Percentiles rank a stretch among this genome's conserved stretches.
phyloP scores from a whole-genome alignment of 2,113 vertebrate genomes.

The Thalassarche chlororhynchos region DNA sequence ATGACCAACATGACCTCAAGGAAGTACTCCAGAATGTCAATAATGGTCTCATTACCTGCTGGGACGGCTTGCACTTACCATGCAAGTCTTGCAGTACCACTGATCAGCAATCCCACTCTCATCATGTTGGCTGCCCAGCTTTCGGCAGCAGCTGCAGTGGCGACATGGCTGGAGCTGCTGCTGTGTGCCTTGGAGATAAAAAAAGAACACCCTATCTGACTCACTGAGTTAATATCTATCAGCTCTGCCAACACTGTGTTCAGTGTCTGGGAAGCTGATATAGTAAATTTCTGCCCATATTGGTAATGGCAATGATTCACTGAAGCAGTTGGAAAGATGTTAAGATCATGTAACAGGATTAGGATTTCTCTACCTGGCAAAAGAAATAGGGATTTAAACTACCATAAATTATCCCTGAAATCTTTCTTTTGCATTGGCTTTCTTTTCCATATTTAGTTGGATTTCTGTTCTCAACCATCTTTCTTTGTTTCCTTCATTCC shows the following conservation, averaged over 20 bases:
- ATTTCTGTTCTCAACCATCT: not conserved
- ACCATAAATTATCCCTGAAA: conserved; percentile 21
- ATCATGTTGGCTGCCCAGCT: not conserved
- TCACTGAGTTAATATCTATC: conserved; percentile 60
- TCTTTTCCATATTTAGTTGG: conserved; percentile 31
- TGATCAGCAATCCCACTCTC: not conserved
- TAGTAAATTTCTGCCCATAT: conserved; percentile 67
- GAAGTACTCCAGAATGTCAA: not conserved
- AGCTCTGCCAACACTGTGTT: conserved; percentile 63
- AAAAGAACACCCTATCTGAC: conserved; percentile 61
- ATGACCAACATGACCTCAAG: not conserved
- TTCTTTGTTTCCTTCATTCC: not conserved
- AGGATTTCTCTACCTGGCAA: conserved; percentile 58
- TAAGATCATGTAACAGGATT: conserved; percentile 58
- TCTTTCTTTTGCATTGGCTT: conserved; percentile 13
- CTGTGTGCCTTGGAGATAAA: conserved; percentile 59
- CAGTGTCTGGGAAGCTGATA: conserved; percentile 75
- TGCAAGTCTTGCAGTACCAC: not conserved
- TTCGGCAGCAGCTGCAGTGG: conserved; percentile 6
- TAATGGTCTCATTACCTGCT: not conserved
- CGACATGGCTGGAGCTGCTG: conserved; percentile 25
- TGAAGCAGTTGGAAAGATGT: conserved; percentile 50
- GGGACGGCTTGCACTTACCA: not conserved
- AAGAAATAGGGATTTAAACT: conserved; percentile 35
- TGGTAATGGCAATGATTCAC: conserved; percentile 69